Conservation (phyloP, 2,113 vertebrate species). For the Phaethon lepturus region DNA sequence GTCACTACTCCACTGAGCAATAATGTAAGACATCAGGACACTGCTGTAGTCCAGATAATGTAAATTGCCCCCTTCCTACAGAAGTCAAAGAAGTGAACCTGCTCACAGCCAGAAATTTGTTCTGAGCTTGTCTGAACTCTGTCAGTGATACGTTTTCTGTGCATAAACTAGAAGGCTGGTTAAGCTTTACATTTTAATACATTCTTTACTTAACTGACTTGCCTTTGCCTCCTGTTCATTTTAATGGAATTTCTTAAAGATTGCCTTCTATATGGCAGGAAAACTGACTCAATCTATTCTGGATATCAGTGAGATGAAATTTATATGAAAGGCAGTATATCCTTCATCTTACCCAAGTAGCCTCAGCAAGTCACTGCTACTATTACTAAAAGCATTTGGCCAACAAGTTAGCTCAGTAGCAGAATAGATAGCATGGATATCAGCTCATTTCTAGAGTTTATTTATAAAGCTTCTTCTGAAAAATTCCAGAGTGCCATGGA, state of each 20-base stretch:
- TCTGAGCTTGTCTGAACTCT: conserved; percentile 2
- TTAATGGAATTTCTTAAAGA: neutral
- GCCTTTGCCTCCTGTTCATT: neutral
- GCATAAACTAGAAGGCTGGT: neutral
- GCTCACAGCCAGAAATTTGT: neutral
- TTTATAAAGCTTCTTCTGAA: neutral
- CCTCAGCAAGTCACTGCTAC: neutral
- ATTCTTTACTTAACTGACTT: neutral
- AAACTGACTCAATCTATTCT: neutral
- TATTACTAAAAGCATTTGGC: neutral
- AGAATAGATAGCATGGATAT: neutral
- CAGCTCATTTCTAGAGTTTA: neutral
- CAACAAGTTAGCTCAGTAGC: neutral
- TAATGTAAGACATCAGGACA: neutral
- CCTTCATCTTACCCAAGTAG: neutral
- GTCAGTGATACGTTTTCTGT: neutral
- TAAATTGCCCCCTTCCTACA: neutral
- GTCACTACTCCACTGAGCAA: neutral
- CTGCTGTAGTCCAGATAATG: neutral
- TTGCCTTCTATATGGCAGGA: neutral
- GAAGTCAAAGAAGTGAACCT: neutral
- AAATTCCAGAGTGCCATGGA: neutral
- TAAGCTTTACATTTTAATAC: neutral
- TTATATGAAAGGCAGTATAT: neutral
- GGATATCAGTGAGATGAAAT: neutral